phyloP scores from a whole-genome alignment of 1,140 invertebrate genomes.

The Zaprionus taronus region DNA sequence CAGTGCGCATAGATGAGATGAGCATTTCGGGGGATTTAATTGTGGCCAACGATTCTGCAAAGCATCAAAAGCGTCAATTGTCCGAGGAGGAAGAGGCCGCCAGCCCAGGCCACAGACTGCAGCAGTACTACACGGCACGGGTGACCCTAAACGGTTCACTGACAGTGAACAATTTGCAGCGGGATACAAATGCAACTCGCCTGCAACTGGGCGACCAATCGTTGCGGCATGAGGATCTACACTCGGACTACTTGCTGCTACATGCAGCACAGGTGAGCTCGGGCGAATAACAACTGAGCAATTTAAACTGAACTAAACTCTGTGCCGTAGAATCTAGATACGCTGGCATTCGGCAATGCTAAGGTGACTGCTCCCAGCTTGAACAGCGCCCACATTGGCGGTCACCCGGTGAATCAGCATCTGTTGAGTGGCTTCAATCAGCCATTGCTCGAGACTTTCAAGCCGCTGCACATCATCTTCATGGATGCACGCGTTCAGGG shows the following conservation, averaged over 20 bases:
- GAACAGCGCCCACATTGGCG: slow-evolving; percentile 43
- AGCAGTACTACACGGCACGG: slow-evolving; percentile 72
- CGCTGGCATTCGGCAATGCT: slow-evolving; percentile 56
- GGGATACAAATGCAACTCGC: slow-evolving; percentile 35
- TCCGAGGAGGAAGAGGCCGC: neutral
- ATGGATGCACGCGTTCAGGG: slow-evolving; percentile 61
- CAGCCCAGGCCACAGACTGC: slow-evolving; percentile 24
- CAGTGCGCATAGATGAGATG: slow-evolving; percentile 69
- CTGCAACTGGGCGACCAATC: slow-evolving; percentile 51
- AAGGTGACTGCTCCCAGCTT: slow-evolving; percentile 47
- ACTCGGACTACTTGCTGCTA: slow-evolving; percentile 45
- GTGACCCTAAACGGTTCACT: slow-evolving; percentile 64
- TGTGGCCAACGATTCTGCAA: slow-evolving; percentile 37
- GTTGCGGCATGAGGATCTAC: slow-evolving; percentile 31
- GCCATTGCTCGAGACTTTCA: too few relatives aligned
- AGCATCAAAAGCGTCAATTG: slow-evolving; percentile 19
- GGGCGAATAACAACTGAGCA: neutral
- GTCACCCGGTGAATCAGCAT: slow-evolving; percentile 58
- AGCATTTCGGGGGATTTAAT: slow-evolving; percentile 60
- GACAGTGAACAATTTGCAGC: slow-evolving; percentile 52
- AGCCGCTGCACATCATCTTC: slow-evolving; percentile 59
- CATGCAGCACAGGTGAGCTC: slow-evolving; percentile 53
- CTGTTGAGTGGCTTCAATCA: slow-evolving; percentile 32
- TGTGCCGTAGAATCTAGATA: slow-evolving; percentile 41
- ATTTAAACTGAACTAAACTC: neutral